These are phyloP conservation scores for Macaca nemestrina DNA, from an alignment of 2,113 vertebrate species.

Conservation along the genomic window DNA sequence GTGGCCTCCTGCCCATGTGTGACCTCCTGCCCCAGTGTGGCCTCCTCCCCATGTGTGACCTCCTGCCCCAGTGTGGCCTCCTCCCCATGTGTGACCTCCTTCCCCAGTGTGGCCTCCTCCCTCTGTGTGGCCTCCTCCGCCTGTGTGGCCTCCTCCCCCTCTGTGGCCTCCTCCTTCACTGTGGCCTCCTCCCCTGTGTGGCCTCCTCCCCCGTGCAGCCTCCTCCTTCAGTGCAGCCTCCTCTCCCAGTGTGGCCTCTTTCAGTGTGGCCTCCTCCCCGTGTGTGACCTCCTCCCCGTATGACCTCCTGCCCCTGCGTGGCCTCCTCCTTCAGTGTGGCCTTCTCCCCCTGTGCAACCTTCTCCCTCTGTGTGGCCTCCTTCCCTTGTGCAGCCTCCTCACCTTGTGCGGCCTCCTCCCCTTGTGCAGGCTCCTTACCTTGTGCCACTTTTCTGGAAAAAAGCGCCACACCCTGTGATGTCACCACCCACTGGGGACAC, in stretches of 20 bases:
- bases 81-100: neutral
- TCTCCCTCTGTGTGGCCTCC: neutral
- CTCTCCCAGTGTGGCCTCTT: too few relatives aligned
- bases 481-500: neutral
- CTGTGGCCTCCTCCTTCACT: too few relatives aligned
- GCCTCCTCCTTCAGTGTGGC: too few relatives aligned
- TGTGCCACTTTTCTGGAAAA: neutral
- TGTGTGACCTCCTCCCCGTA: too few relatives aligned
- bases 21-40: accelerated
- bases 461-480: neutral
- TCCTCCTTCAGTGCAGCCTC: neutral
- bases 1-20: too few relatives aligned
- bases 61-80: accelerated
- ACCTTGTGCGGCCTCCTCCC: too few relatives aligned
- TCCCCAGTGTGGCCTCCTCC: too few relatives aligned
- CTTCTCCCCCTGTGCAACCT: neutral
- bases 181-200: too few relatives aligned
- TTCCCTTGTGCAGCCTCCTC: neutral
- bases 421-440: neutral
- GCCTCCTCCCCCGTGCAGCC: neutral
- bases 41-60: neutral
- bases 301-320: too few relatives aligned
- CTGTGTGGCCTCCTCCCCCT: neutral
- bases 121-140: accelerated
- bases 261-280: too few relatives aligned